phyloP scores from a whole-genome alignment of 37 sponge, comb jelly and placozoan species.

The Spongilla lacustris region DNA sequence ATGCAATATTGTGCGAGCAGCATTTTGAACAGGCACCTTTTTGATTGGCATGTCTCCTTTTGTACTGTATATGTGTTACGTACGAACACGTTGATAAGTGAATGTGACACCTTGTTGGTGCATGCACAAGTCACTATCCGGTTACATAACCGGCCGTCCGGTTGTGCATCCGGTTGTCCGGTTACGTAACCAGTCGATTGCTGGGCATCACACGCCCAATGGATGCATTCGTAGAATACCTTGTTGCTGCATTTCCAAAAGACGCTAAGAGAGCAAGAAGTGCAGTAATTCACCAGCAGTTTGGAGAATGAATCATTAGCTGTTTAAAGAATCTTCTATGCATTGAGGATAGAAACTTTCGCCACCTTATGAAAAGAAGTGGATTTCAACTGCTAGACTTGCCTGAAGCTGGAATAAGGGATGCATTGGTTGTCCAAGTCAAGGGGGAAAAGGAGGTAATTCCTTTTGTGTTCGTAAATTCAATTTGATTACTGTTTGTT shows the following conservation, averaged over 20 bases:
- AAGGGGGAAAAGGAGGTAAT: constrained; percentile 1
- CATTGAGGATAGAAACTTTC: neutral
- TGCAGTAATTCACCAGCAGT: neutral
- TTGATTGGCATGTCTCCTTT: too few species aligned
- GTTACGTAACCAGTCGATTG: neutral
- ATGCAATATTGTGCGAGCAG: too few species aligned
- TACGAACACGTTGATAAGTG: too few species aligned
- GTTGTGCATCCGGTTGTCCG: neutral
- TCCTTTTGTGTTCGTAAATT: neutral
- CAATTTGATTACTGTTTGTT: neutral
- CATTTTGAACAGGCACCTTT: too few species aligned
- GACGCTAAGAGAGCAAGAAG: neutral
- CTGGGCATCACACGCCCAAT: neutral
- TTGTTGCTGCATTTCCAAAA: neutral
- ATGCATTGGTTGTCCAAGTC: constrained; percentile 1
- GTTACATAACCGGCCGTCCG: neutral
- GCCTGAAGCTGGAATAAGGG: neutral
- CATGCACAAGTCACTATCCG: too few species aligned
- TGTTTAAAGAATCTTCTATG: neutral
- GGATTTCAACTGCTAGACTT: neutral
- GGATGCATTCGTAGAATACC: neutral
- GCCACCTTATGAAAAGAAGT: neutral
- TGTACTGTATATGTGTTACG: too few species aligned
- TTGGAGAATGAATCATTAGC: neutral
- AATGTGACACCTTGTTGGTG: too few species aligned